Evolutionary conservation across 2,888 invertebrate genomes (phyloP), one percentile per base, ranked within the genome.

Genomic region (Diplazon laetatorius): DNA sequence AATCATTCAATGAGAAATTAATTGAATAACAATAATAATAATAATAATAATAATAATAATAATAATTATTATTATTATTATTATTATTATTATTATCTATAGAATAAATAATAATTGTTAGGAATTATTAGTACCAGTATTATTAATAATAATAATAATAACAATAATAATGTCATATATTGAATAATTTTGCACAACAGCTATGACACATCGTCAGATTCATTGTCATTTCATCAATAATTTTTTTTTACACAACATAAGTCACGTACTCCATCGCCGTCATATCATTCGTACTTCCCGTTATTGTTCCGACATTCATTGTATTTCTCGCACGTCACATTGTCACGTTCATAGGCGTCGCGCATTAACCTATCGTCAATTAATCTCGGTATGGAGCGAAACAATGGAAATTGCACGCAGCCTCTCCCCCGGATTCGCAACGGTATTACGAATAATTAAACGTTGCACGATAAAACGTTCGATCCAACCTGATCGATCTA

Each of bases 321-420:
- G 22, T 60, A 60, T 62, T 68, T 60, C 16, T n/a, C 30, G 60
- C 60, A 30, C 68, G 59, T 68, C 52, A 44, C 30, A 35, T 20
- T 44, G 25, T 37, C 55, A 14, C 30, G 22, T 68, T 44, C 50
- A 68, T 62, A 35, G n/a, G 30, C 74, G 68, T 62, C 52, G 55
- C 22, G 68, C 68, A 50, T 68, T 50, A 37, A 39, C n/a, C n/a
- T 48, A 60, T 69, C 69, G 48, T 46, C 37, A 48, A 75, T 74
- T 44, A 74, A 60, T 68, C 10, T 20, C 16, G 10, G 30, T 30
- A 44, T 18, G 8, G 44, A 35, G 37, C 1, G 22, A 59, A 3
- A 35, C 44, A 37, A 60, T 42, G 14, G n/a, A 60, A 59, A 16
- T 12, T 25, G n/a, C 8, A 14, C 25, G n/a, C 12, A 12, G 59